Conservation (phyloP, 2,797 vertebrate species). For the Gephyroberyx darwinii region DNA sequence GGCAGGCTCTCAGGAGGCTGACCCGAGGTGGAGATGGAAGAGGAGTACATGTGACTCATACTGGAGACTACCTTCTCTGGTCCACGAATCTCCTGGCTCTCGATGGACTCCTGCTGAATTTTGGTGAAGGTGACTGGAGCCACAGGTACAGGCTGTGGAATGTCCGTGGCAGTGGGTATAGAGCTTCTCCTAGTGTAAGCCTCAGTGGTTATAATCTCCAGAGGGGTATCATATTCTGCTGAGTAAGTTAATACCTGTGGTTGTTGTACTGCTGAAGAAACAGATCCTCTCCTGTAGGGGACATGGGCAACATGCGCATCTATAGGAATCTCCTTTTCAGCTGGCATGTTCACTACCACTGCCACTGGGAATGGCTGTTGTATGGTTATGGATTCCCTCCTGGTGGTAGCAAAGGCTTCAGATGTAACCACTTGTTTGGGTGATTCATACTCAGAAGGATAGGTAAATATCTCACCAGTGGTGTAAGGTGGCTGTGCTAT, state of each 20-base stretch:
- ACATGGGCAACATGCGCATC: constrained; percentile 49
- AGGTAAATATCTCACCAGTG: constrained; percentile 58
- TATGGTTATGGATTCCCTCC: constrained; percentile 71
- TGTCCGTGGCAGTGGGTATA: constrained; percentile 60
- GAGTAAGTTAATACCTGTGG: constrained; percentile 64
- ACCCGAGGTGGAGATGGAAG: constrained; percentile 82
- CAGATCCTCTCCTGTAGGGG: constrained; percentile 58
- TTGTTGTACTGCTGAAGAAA: constrained; percentile 55
- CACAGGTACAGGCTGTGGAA: constrained; percentile 57
- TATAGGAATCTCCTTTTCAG: constrained; percentile 65
- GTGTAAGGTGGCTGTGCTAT: constrained; percentile 59
- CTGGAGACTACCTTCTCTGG: constrained; percentile 83
- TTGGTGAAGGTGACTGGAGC: constrained; percentile 81
- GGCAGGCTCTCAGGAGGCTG: constrained; percentile 78
- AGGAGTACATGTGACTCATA: constrained; percentile 85
- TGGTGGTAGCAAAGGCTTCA: constrained; percentile 62
- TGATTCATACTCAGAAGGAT: constrained; percentile 63
- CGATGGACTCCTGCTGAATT: constrained; percentile 81
- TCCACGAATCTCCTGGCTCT: constrained; percentile 83
- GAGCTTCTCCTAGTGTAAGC: constrained; percentile 65
- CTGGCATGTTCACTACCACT: constrained; percentile 65
- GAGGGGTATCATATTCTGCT: constrained; percentile 70
- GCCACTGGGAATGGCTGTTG: constrained; percentile 55
- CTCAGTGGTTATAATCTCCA: constrained; percentile 72
- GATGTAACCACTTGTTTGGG: constrained; percentile 62